Evolutionary conservation across 2,797 vertebrate genomes (phyloP).

Genomic region (Phrynocephalus forsythii): DNA sequence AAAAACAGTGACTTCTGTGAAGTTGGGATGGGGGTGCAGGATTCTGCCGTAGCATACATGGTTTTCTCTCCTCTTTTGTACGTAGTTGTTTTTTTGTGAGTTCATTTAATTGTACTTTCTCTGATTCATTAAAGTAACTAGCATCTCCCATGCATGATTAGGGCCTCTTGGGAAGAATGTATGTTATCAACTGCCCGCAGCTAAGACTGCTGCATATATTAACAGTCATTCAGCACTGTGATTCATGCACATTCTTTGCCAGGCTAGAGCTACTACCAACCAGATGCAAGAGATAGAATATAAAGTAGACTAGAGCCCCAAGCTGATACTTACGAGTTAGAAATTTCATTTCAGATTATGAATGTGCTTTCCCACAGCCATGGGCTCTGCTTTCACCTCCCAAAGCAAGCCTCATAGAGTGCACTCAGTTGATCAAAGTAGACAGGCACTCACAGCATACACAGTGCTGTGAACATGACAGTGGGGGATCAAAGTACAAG

Average conservation of each 20-base stretch:
- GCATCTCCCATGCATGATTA: not conserved
- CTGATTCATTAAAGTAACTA: not conserved
- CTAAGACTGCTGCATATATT: slow-evolving; percentile 2
- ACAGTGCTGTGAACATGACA: too few species aligned
- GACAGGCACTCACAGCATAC: not conserved
- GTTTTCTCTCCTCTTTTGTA: slow-evolving; percentile 18
- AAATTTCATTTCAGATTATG: not conserved
- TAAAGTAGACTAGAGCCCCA: not conserved
- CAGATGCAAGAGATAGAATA: not conserved
- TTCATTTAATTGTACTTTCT: not conserved
- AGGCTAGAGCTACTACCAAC: not conserved
- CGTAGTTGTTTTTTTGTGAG: not conserved
- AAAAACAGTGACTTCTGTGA: not conserved
- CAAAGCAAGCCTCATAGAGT: not conserved
- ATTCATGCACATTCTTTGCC: not conserved
- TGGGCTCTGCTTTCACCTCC: not conserved
- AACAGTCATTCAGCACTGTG: not conserved
- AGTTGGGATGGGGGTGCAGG: not conserved
- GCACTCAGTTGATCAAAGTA: not conserved
- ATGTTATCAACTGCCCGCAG: slow-evolving; percentile 19
- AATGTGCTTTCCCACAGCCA: not conserved
- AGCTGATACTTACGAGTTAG: not conserved
- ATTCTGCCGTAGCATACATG: not conserved
- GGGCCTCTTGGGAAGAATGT: not conserved
- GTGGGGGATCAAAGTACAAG: not conserved